Evolutionary conservation across 2,113 vertebrate species (phyloP).

Genomic region (Peromyscus leucopus): DNA sequence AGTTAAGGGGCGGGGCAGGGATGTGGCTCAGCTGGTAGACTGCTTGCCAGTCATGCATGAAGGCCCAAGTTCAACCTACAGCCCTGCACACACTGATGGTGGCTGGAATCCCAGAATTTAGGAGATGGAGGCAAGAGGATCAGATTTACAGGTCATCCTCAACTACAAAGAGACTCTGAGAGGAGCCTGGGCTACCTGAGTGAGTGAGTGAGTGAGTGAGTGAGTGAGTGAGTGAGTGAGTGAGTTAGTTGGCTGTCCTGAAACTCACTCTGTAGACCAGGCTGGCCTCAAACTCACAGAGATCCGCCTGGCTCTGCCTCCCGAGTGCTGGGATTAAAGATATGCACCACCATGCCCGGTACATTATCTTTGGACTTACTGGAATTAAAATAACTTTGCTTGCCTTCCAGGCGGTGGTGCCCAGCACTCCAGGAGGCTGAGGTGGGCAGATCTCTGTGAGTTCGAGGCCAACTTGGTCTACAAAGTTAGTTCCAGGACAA

Average conservation of each 20-base stretch:
- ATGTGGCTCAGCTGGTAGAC: background rate
- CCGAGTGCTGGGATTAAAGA: background rate
- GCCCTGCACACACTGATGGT: background rate
- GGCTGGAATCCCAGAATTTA: background rate
- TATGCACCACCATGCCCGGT: background rate
- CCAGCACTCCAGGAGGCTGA: background rate
- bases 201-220: no score
- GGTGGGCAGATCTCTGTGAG: background rate
- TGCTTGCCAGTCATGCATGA: background rate
- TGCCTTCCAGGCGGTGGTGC: constrained; percentile 69
- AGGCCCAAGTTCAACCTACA: background rate
- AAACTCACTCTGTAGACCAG: background rate
- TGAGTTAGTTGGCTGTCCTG: background rate
- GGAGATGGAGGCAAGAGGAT: no score
- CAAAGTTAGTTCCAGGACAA: background rate
- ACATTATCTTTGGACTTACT: background rate
- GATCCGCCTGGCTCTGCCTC: background rate
- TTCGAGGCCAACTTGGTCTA: background rate
- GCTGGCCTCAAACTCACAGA: background rate
- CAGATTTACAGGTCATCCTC: background rate
- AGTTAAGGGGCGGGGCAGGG: background rate
- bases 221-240: no score
- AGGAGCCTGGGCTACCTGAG: background rate
- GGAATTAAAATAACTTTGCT: constrained; percentile 15
- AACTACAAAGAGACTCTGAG: background rate